Evolutionary conservation across 2,113 vertebrate genomes (phyloP).

Genomic region (Paedocypris sp.): DNA sequence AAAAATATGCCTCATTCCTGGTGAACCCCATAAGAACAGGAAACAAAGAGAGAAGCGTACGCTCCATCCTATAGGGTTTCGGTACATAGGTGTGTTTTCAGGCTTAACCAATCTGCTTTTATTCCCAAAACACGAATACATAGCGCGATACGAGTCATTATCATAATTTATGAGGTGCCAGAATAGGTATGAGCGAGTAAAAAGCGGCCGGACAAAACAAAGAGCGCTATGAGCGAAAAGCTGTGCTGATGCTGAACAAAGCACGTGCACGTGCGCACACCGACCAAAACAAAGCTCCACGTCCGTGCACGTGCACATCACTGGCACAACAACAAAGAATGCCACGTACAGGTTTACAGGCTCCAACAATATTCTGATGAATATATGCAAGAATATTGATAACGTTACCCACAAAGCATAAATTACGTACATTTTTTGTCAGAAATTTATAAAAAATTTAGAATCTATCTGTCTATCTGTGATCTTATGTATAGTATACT

Average conservation of each 20-base stretch:
- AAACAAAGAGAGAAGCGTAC: conserved; percentile 41
- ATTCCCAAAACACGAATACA: background rate
- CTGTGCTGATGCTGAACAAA: background rate
- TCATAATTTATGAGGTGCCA: background rate
- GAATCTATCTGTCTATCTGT: no score
- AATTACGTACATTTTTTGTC: no score
- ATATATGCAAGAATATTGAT: background rate
- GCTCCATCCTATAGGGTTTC: background rate
- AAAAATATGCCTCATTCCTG: no score
- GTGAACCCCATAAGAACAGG: conserved; percentile 40
- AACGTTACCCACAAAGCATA: no score
- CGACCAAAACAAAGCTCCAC: conserved; percentile 23
- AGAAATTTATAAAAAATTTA: no score
- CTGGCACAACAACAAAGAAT: background rate
- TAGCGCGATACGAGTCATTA: background rate
- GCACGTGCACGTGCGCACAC: background rate
- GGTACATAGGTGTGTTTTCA: background rate
- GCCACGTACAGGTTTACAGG: conserved; percentile 2
- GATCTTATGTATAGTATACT: no score
- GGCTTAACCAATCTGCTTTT: background rate
- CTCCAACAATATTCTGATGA: conserved; percentile 1
- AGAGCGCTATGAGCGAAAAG: background rate
- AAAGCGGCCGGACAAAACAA: background rate
- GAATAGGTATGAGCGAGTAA: background rate
- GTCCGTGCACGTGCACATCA: background rate